Conservation (phyloP, 1,140 invertebrate species). For the Lasioglossum baleicum region DNA sequence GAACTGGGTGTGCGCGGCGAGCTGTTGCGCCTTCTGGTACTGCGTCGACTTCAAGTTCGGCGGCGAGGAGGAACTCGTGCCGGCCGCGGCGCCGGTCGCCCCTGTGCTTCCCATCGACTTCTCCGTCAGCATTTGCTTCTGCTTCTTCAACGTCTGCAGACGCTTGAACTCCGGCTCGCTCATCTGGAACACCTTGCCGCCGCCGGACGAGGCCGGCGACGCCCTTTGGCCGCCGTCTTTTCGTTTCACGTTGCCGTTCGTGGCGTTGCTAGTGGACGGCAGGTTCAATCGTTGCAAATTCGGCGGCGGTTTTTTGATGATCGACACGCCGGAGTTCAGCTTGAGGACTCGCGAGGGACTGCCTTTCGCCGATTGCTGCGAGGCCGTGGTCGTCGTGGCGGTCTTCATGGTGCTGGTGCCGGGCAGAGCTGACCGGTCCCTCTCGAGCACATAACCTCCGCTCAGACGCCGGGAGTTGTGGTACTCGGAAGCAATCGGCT, state of each 20-base stretch:
- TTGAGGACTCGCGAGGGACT: conserved; percentile 62
- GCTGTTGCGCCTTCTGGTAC: conserved; percentile 72
- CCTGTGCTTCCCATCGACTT: conserved; percentile 18
- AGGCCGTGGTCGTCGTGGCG: neutral
- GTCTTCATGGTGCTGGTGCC: conserved; percentile 34
- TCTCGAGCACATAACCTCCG: conserved; percentile 70
- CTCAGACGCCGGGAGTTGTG: conserved; percentile 70
- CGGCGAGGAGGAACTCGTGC: conserved; percentile 21
- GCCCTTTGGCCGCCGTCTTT: conserved; percentile 58
- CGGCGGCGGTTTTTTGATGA: conserved; percentile 77
- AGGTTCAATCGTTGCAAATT: conserved; percentile 72
- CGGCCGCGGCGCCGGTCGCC: neutral
- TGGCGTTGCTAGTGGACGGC: conserved; percentile 52
- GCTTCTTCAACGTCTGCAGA: conserved; percentile 72
- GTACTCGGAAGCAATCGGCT: conserved; percentile 68
- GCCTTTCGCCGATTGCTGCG: conserved; percentile 31
- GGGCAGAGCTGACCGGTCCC: conserved; percentile 54
- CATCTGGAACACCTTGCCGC: conserved; percentile 75
- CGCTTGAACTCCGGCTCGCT: conserved; percentile 73
- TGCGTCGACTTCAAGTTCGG: conserved; percentile 47
- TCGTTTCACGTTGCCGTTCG: conserved; percentile 61
- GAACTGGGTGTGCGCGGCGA: conserved; percentile 71
- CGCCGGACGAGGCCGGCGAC: conserved; percentile 46
- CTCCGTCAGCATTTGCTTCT: conserved; percentile 72
- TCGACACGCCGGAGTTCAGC: conserved; percentile 74